phyloP scores from a whole-genome alignment of 1,140 invertebrate genomes.

The Formica exsecta region DNA sequence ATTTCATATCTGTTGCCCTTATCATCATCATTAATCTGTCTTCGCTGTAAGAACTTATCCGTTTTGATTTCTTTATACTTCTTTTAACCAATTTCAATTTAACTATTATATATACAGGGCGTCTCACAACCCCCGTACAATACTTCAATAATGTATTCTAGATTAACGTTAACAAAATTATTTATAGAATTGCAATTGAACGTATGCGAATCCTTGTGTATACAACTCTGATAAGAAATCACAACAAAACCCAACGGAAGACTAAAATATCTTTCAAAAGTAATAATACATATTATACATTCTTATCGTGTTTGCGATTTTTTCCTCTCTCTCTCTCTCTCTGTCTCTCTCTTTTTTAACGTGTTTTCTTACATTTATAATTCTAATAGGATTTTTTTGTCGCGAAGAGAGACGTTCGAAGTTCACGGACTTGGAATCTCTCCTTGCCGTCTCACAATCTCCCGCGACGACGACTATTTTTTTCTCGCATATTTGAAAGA shows the following conservation, averaged over 20 bases:
- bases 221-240: not conserved
- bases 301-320: too few relatives aligned
- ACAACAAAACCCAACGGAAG: not conserved
- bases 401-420: not conserved
- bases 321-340: too few relatives aligned
- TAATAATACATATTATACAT: not conserved
- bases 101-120: not conserved
- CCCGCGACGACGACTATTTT: not conserved
- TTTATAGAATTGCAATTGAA: not conserved
- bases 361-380: not conserved
- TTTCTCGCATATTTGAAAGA: not conserved
- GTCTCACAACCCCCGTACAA: too few relatives aligned
- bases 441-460: not conserved
- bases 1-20: not conserved
- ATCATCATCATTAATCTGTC: not conserved
- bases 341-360: not conserved
- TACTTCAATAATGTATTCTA: too few relatives aligned
- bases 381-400: not conserved
- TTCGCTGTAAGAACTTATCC: not conserved
- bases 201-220: not conserved
- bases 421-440: not conserved
- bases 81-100: not conserved
- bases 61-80: not conserved
- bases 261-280: not conserved
- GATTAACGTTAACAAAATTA: not conserved